These are phyloP conservation scores for Scomber japonicus DNA, from an alignment of 2,113 vertebrate genomes.

Conservation along the genomic window DNA sequence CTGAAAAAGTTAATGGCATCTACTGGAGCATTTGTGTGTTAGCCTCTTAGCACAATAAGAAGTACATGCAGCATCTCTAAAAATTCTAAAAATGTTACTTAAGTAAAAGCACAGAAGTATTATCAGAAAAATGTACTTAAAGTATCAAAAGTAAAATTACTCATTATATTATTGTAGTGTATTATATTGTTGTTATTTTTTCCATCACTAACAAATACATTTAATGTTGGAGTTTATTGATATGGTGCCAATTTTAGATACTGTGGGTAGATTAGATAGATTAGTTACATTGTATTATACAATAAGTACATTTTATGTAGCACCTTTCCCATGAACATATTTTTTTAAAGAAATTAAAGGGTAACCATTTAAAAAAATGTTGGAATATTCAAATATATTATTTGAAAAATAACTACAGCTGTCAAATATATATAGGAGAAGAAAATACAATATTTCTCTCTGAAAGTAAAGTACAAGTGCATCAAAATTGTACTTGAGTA, in stretches of 20 bases:
- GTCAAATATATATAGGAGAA: neutral
- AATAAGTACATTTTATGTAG: too few relatives aligned
- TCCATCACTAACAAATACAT: too few relatives aligned
- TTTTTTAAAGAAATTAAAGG: neutral
- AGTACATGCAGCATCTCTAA: too few relatives aligned
- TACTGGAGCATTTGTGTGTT: too few relatives aligned
- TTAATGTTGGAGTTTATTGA: too few relatives aligned
- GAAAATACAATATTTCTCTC: neutral
- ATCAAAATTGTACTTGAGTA: neutral
- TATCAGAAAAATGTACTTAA: neutral
- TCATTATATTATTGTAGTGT: neutral
- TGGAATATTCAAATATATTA: too few relatives aligned
- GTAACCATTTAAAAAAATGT: too few relatives aligned
- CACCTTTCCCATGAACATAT: neutral
- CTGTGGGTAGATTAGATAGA: too few relatives aligned
- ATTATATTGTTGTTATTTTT: neutral
- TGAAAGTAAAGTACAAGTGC: neutral
- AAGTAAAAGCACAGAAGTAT: neutral
- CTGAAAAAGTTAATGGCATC: too few relatives aligned
- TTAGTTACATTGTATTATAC: too few relatives aligned
- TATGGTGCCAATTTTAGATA: too few relatives aligned
- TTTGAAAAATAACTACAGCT: neutral
- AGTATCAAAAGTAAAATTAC: neutral
- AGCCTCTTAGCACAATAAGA: too few relatives aligned
- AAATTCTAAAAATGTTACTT: neutral